Base-by-base conservation (phyloP, 2,113 vertebrate genomes). In the Neomonachus schauinslandi region DNA sequence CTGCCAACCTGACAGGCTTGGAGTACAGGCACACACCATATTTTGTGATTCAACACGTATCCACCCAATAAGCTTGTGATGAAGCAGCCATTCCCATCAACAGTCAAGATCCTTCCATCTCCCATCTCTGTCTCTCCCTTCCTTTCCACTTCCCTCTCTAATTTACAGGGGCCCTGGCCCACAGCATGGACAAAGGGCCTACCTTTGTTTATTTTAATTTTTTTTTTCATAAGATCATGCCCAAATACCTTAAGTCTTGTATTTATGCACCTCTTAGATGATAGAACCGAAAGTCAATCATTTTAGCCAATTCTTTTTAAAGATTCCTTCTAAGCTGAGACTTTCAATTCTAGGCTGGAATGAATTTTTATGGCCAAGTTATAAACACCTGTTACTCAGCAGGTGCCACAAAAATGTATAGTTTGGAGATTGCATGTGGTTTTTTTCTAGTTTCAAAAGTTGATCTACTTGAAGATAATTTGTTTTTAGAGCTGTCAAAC, bases 351-450 rank as follows among this genome's bases (percentile, higher is more conserved):
- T 84, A 98, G 92, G 92, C 67, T 79, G n/a, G 69, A 97, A 97
- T 97, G 89, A 97, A 97, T 96, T 98, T 98, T 98, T 98, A 98
- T 97, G 81, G 83, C 76, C 89, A 91, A 89, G 89, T 96, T 97
- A 98, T 98, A 98, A 99, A 98, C 97, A 98, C 98, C 98, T 99
- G 95, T 98, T 97, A 96, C 97, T 91, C 94, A 98, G 97, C 97
- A 98, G 94, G 97, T 97, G 72, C 74, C 74, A 96, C 21, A 97
- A 91, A 96, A 97, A 97, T 87, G 91, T 96, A 96, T 42, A 98
- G 74, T 94, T 98, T 65, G 6, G 76, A 42, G 14, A 98, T 92
- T 74, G 85, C 84, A 92, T 91, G 72, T 87, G 19, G 81, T 81
- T 98, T 77, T 98, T 98, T 53, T 55, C 95, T 90, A 93, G 82